These are phyloP conservation scores for Megalurothrips usitatus DNA, from an alignment of 2,888 invertebrate species.

Conservation along the genomic window DNA sequence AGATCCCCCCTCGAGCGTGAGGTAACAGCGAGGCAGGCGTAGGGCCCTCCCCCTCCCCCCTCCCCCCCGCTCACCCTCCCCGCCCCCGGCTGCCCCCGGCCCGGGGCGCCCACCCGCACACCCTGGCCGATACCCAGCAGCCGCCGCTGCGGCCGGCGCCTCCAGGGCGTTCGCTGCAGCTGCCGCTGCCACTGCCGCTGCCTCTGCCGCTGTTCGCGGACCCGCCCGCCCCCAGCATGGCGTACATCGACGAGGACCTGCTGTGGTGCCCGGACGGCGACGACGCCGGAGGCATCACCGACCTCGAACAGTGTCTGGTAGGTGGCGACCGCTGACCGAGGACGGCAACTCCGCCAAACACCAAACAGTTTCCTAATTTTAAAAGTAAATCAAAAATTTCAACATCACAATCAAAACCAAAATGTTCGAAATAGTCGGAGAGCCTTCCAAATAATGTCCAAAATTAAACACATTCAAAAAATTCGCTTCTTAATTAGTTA, in stretches of 20 bases:
- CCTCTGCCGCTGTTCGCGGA: conserved; percentile 3
- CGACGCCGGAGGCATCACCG: conserved; percentile 83
- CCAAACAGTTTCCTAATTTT: neutral
- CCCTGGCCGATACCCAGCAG: conserved; percentile 36
- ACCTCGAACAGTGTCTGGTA: conserved; percentile 83
- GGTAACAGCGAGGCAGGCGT: conserved; percentile 42
- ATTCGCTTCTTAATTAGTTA: too few relatives aligned
- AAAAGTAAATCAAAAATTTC: neutral
- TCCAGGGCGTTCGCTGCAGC: neutral
- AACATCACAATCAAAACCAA: too few relatives aligned
- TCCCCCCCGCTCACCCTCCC: neutral
- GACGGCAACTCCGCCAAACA: neutral
- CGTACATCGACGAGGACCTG: conserved; percentile 93
- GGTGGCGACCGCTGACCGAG: too few relatives aligned
- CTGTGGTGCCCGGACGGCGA: conserved; percentile 84
- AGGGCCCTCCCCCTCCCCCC: conserved; percentile 28
- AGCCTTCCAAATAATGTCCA: too few relatives aligned
- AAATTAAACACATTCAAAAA: too few relatives aligned
- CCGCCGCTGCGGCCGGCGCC: conserved; percentile 2
- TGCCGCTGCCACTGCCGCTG: conserved; percentile 7
- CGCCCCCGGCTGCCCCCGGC: conserved; percentile 39
- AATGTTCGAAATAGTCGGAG: too few relatives aligned
- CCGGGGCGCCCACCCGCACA: conserved; percentile 19
- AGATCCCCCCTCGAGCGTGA: conserved; percentile 47
- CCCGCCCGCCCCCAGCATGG: conserved; percentile 53